phyloP scores from a whole-genome alignment of 2,888 invertebrate species.

The Atethmia centrago region DNA sequence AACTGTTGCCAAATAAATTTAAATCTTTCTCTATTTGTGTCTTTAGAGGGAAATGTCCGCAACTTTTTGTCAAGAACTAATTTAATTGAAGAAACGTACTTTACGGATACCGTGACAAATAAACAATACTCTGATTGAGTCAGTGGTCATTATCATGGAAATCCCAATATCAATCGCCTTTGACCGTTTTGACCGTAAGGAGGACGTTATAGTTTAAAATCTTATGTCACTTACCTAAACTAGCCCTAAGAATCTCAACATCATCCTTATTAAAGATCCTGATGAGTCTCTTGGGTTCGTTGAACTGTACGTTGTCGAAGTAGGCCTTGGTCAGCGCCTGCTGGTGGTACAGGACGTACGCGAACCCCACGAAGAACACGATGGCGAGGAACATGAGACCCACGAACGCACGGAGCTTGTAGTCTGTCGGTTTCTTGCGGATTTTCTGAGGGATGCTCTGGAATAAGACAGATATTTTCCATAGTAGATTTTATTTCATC shows the following conservation, averaged over 20 bases:
- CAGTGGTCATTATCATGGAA: not conserved
- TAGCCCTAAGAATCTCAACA: slow-evolving; percentile 92
- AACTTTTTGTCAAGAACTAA: not conserved
- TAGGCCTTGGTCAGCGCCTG: slow-evolving; percentile 95
- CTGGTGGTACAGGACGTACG: slow-evolving; percentile 95
- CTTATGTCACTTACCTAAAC: slow-evolving; percentile 86
- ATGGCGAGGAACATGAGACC: slow-evolving; percentile 95
- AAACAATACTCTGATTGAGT: not conserved
- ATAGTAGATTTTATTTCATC: no score
- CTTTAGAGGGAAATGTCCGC: no score
- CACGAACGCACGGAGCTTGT: slow-evolving; percentile 95
- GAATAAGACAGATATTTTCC: no score
- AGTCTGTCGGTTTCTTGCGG: slow-evolving; percentile 93
- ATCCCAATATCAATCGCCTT: not conserved
- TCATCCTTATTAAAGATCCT: slow-evolving; percentile 94
- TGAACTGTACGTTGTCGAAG: slow-evolving; percentile 96
- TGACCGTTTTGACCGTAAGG: not conserved
- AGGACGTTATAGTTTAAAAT: not conserved
- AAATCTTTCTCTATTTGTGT: no score
- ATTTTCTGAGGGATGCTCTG: slow-evolving; percentile 94
- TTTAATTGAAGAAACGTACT: not conserved
- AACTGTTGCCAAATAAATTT: no score
- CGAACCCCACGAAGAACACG: slow-evolving; percentile 95
- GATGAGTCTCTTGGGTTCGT: slow-evolving; percentile 93
- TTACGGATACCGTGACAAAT: no score